A percentile compares a stretch with the other conserved stretches of the same genome.
These are phyloP conservation scores for Calycopis cecrops DNA, from an alignment of 1,140 invertebrate genomes.

Conservation along the genomic window DNA sequence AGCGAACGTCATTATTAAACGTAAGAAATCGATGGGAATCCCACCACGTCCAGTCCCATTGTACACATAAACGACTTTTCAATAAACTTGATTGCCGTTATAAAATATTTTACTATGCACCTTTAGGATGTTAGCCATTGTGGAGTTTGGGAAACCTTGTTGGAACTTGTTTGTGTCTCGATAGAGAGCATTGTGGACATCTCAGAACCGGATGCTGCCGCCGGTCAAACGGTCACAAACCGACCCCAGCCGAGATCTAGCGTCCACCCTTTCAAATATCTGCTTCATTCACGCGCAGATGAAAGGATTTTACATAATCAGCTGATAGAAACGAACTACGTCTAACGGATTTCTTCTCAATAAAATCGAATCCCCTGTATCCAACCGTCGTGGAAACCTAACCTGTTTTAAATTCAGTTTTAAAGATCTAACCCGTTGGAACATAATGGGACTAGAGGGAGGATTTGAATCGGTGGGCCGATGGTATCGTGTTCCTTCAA, in stretches of 20 bases:
- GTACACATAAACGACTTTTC: conserved; percentile 38
- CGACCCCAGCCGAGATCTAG: conserved; percentile 54
- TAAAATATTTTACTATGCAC: conserved; percentile 62
- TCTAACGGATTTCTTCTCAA: conserved; percentile 62
- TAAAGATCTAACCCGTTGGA: conserved; percentile 27
- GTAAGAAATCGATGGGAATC: conserved; percentile 18
- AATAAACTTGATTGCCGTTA: conserved; percentile 53
- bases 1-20: conserved; percentile 3
- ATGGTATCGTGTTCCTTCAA: conserved; percentile 67
- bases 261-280: conserved; percentile 53
- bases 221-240: conserved; percentile 62
- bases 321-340: conserved; percentile 47
- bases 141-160: conserved; percentile 48
- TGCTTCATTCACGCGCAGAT: conserved; percentile 55
- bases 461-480: conserved; percentile 49
- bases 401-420: conserved; percentile 59
- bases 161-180: conserved; percentile 66
- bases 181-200: conserved; percentile 61
- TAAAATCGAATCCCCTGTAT: conserved; percentile 36
- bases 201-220: conserved; percentile 69
- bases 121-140: conserved; percentile 39
- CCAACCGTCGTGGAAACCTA: conserved; percentile 50
- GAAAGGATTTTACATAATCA: conserved; percentile 54
- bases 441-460: conserved; percentile 47
- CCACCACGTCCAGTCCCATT: conserved; percentile 6